Base-by-base conservation (phyloP, 1,140 invertebrate genomes). In the Plectrocnemia conspersa region DNA sequence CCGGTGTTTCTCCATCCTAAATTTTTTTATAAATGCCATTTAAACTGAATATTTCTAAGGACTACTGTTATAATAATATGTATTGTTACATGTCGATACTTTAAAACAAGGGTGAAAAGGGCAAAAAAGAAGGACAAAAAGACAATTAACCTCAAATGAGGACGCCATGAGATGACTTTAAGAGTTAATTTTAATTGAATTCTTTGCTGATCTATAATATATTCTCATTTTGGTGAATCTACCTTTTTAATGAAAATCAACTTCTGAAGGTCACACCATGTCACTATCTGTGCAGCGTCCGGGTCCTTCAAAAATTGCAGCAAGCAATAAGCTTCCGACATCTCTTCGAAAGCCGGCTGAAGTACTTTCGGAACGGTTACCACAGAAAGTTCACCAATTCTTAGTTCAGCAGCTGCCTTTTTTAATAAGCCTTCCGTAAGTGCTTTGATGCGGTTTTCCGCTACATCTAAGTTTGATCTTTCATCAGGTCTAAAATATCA, bases 301-400 rank as follows among this genome's bases (percentile, higher is more conserved):
- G 10, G 46, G 50, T 62, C 58, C 35, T 63, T 71, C 59, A 89
- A 63, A 64, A 82, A 91, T 47, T 85, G 76, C 56, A 81, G 83
- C 63, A 89, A 90, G 5, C 85, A 85, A 13, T 84, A 71, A 1
- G 91, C 91, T 74, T 96, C 92, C 50, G 93, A 77, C 59, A 86
- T 93, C 72, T 95, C 92, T 66, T 96, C 90, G 11, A 94, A 68
- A 9, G 91, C 90, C 58, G 74, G 66, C 27, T 84, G 85, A 56
- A 87, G 90, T 15, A 89, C 88, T 56, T 80, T 69, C 0, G 79
- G 75, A 65, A 91, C 88, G 58, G 82, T 77, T 52, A 77, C 76
- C 4, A 3, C 23, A 16, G 11, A 21, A 6, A 13, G 2, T 3
- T 3, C 25, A 7, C 82, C 71, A 11, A 93, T 69, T 13, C 27